Percentiles rank a stretch among this genome's conserved stretches.
Conservation (phyloP, 2,113 vertebrate genomes). For the Pelodiscus sinensis region DNA sequence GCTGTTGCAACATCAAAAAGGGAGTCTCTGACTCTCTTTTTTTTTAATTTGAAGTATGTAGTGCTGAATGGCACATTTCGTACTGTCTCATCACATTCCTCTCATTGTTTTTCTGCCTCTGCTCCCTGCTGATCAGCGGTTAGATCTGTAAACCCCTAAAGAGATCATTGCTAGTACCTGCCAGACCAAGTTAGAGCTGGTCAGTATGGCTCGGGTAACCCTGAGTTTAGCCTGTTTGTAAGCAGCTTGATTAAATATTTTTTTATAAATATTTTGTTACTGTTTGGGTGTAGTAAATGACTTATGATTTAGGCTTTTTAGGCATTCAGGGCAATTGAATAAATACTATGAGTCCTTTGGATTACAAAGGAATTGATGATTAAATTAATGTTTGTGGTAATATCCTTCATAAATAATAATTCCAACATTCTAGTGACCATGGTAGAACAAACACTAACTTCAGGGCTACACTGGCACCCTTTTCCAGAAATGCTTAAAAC, state of each 20-base stretch:
- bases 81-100: fast-evolving
- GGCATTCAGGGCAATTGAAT: not conserved
- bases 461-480: too few species aligned
- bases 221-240: not conserved
- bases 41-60: not conserved
- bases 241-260: not conserved
- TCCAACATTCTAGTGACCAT: not conserved
- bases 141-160: not conserved
- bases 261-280: not conserved
- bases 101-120: not conserved
- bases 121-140: not conserved
- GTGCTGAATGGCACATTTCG: not conserved
- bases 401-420: not conserved
- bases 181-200: not conserved
- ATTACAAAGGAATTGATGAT: not conserved
- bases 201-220: too few species aligned
- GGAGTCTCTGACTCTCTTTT: not conserved
- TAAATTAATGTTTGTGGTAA: not conserved
- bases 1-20: not conserved
- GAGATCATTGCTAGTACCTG: not conserved
- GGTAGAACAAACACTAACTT: not conserved
- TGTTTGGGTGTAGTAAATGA: not conserved
- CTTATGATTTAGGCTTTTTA: not conserved
- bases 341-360: not conserved
- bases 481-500: too few species aligned